These are phyloP conservation scores for Motacilla alba DNA, from an alignment of 2,113 vertebrate genomes.

Conservation along the genomic window DNA sequence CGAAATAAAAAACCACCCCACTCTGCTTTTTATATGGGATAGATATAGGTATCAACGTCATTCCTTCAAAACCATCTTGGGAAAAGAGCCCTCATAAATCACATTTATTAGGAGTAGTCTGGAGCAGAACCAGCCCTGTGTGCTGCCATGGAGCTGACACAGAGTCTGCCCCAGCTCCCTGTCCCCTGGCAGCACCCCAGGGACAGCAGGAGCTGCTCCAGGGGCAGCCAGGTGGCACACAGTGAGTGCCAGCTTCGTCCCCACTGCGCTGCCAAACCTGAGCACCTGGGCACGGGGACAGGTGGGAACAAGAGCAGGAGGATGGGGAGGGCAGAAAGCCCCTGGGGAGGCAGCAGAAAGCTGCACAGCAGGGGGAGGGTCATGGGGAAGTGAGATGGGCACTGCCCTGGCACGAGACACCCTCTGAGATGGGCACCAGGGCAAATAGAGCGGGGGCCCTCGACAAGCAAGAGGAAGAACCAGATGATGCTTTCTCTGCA, in stretches of 20 bases:
- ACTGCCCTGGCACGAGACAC: neutral
- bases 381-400: neutral
- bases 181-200: neutral
- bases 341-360: neutral
- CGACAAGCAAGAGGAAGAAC: neutral
- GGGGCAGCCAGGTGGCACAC: neutral
- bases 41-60: neutral
- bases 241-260: neutral
- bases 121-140: neutral
- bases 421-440: neutral
- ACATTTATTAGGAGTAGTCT: neutral
- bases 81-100: neutral
- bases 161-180: neutral
- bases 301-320: neutral
- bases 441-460: neutral
- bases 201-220: neutral
- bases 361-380: neutral
- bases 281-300: neutral
- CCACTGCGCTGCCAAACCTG: accelerated
- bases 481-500: neutral
- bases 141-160: neutral
- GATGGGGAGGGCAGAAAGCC: neutral
- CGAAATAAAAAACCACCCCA: neutral
- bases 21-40: neutral
- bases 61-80: neutral